Percentiles rank a stretch among this genome's conserved stretches.
These are phyloP conservation scores for Ranitomeya imitator DNA, from an alignment of 2,113 vertebrate genomes.

Conservation along the genomic window DNA sequence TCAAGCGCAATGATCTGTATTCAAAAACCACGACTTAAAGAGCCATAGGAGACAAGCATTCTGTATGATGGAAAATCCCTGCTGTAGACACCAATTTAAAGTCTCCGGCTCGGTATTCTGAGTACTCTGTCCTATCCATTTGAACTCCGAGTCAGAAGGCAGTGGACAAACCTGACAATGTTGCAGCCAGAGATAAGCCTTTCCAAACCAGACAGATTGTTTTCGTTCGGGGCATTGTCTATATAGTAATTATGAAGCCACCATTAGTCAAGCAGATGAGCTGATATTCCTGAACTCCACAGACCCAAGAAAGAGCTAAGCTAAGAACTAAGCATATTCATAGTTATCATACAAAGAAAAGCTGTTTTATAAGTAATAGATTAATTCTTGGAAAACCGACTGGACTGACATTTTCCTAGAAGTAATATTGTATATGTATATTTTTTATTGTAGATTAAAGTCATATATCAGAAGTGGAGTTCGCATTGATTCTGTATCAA, in stretches of 20 bases:
- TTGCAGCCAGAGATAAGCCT: conserved; percentile 22
- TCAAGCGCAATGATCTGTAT: not conserved
- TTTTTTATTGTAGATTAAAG: not conserved
- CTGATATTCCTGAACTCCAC: conserved; percentile 31
- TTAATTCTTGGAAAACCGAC: conserved; percentile 40
- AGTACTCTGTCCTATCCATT: not conserved
- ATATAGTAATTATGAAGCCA: conserved; percentile 45
- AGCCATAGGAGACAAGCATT: conserved; percentile 22
- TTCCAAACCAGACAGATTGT: conserved; percentile 6
- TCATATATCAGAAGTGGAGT: not conserved
- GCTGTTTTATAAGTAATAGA: conserved; percentile 43
- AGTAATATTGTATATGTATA: not conserved
- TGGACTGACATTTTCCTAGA: conserved; percentile 24
- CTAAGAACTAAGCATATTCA: conserved; percentile 32
- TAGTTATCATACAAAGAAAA: conserved; percentile 46
- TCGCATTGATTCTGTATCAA: not conserved
- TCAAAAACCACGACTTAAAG: not conserved
- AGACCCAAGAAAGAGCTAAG: conserved; percentile 23
- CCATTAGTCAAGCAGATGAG: conserved; percentile 50
- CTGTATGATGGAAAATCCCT: not conserved
- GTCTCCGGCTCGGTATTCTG: conserved; percentile 10
- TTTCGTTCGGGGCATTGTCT: conserved; percentile 27
- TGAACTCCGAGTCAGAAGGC: not conserved
- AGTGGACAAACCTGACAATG: not conserved
- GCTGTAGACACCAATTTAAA: conserved; percentile 3